Conservation (phyloP, 1,140 invertebrate species). For the Diplogasteroides magnus region DNA sequence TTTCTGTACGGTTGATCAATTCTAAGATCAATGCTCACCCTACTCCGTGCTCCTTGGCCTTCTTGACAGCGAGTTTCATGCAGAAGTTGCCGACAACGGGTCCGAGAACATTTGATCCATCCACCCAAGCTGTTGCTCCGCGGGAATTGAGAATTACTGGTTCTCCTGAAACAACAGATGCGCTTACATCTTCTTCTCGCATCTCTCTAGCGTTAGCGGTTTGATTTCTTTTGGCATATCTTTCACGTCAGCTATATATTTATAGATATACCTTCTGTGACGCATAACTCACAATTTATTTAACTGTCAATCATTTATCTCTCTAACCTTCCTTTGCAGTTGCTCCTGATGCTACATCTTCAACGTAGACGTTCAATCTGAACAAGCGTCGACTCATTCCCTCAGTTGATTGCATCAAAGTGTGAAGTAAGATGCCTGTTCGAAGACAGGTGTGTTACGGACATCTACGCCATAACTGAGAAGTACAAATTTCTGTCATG, state of each 20-base stretch:
- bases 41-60: slow-evolving; percentile 63
- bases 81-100: slow-evolving; percentile 81
- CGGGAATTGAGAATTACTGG: slow-evolving; percentile 43
- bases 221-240: not conserved
- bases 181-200: not conserved
- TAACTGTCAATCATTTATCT: not conserved
- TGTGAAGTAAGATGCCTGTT: not conserved
- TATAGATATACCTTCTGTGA: too few species aligned
- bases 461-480: too few species aligned
- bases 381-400: not conserved
- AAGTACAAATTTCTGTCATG: too few species aligned
- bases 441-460: too few species aligned
- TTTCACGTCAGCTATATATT: not conserved
- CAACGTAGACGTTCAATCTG: slow-evolving; percentile 64
- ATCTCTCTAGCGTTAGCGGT: not conserved
- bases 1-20: too few species aligned
- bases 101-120: slow-evolving; percentile 57
- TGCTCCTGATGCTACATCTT: slow-evolving; percentile 59
- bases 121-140: slow-evolving; percentile 53
- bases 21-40: not conserved
- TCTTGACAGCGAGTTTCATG: slow-evolving; percentile 80
- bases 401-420: not conserved
- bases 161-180: slow-evolving; percentile 17
- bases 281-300: too few species aligned
- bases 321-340: slow-evolving; percentile 57